Conservation (phyloP, 2,113 vertebrate genomes). For the Rousettus leschenaultii region DNA sequence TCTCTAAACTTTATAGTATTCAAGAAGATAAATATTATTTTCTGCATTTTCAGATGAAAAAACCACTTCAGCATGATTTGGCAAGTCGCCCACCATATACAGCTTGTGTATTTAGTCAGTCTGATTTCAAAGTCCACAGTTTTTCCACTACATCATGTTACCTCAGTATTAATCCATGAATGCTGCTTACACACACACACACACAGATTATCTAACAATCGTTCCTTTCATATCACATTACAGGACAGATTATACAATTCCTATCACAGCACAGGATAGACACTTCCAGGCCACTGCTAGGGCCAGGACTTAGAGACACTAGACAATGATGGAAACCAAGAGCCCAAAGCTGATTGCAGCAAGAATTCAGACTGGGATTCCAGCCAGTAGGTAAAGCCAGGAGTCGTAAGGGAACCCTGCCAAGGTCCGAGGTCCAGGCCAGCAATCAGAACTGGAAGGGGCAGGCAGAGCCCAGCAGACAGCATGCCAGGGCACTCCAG, state of each 20-base stretch:
- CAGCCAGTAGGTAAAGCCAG: background rate
- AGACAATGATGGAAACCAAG: constrained; percentile 15
- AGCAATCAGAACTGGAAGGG: background rate
- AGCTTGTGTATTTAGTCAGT: background rate
- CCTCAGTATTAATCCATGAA: background rate
- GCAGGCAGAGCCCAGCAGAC: background rate
- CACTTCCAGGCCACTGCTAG: background rate
- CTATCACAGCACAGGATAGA: background rate
- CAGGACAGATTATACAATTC: background rate
- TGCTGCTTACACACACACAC: background rate
- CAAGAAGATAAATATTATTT: background rate
- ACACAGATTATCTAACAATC: background rate
- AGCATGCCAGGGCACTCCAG: background rate
- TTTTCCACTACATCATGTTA: background rate
- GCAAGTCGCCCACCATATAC: background rate
- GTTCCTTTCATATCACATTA: constrained; percentile 40
- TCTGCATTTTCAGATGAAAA: background rate
- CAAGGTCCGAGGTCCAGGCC: background rate
- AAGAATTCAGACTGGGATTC: constrained; percentile 36
- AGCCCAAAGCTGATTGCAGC: background rate
- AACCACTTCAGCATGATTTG: background rate
- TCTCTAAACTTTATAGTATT: background rate
- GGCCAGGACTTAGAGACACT: background rate
- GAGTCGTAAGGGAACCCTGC: background rate
- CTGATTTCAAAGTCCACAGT: background rate